Conservation (phyloP, 2,797 vertebrate genomes). For the Morelia viridis region DNA sequence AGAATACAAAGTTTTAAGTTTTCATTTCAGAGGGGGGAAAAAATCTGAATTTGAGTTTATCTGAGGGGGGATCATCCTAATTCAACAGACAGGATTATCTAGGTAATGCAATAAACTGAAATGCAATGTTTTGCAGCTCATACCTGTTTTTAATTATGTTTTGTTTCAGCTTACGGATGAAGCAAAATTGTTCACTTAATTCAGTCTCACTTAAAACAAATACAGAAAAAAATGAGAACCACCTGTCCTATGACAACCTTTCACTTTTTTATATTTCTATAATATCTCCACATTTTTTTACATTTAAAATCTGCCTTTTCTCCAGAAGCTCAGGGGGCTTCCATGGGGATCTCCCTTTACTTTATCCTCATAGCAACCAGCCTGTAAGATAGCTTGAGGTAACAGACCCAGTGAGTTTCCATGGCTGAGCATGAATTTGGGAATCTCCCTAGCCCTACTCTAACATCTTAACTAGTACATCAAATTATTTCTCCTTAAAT, state of each 20-base stretch:
- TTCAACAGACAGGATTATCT: background rate
- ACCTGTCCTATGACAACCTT: background rate
- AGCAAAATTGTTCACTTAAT: conserved; percentile 9
- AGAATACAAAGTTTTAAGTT: background rate
- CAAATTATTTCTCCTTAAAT: no score
- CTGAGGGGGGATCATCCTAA: background rate
- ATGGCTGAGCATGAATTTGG: background rate
- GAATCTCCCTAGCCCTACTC: background rate
- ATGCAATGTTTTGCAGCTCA: background rate
- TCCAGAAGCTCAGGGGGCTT: background rate
- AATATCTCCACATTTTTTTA: background rate
- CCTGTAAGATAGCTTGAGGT: background rate
- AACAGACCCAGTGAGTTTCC: background rate
- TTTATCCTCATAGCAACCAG: background rate
- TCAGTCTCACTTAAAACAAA: background rate
- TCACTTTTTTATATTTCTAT: background rate
- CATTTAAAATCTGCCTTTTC: background rate
- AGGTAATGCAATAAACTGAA: background rate
- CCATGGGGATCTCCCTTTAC: background rate
- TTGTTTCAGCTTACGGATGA: background rate
- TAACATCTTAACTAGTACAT: no score
- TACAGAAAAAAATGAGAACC: background rate
- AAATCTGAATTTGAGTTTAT: background rate
- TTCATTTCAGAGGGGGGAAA: background rate
- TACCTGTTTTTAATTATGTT: background rate